Base-by-base conservation (phyloP, 2,888 invertebrate species). In the Bedellia somnulentella region DNA sequence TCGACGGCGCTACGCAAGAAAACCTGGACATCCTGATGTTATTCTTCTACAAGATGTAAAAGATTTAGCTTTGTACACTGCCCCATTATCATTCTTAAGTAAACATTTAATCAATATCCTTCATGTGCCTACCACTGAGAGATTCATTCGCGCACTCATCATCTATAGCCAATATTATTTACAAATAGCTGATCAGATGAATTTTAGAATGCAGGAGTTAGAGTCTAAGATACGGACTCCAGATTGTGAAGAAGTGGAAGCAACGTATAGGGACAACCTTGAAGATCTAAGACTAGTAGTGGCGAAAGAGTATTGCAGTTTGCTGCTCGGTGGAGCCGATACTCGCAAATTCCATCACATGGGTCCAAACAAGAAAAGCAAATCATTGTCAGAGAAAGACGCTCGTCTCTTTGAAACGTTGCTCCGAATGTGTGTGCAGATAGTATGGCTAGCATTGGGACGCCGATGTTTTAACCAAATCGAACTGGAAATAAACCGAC, bases 361-460 rank as follows among this genome's bases (percentile, higher is more conserved):
- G 79, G 75, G 73, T 9, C 57, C 64, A n/a, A 55, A 62, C 33
- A 76, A 79, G 39, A 78, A 79, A 43, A 62, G 78, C 24, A 59
- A 58, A 29, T 83, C 83, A 0, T 52, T 81, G 35, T 78, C 80
- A n/a, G 82, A 84, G 41, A 81, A 80, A 49, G 85, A 85, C 46
- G 68, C 82, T 15, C 59, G 80, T 36, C 53, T 82, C 32, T 79
- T 79, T 40, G 85, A 85, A 51, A 71, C 75, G 5, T 49, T 85
- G 11, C 53, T 82, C 26, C 63, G 78, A 32, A 62, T 84, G 52
- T 63, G 80, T 27, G 76, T 80, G 26, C 78, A 82, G 44, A 79
- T 85, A 27, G 78, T 82, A 18, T 85, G 84, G 83, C 64, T 84
- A 37, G 81, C 83, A 14, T 52, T 85, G 23, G 76, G 79, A 31